phyloP scores from a whole-genome alignment of 2,113 vertebrate species.

The Dasyornis broadbenti region DNA sequence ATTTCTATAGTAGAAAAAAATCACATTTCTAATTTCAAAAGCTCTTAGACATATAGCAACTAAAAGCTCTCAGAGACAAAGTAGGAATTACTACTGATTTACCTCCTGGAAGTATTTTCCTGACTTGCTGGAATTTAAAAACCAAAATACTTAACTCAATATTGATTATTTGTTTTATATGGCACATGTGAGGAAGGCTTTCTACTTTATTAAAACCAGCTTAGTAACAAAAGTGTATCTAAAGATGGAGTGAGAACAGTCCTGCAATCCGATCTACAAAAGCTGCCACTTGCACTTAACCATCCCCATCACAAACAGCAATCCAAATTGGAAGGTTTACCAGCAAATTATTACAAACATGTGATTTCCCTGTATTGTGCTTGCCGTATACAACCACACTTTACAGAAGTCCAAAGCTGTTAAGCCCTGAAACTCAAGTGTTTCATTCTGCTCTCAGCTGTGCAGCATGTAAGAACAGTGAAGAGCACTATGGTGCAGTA shows the following conservation, averaged over 20 bases:
- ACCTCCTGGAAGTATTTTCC: not conserved
- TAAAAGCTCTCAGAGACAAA: not conserved
- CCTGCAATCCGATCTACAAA: not conserved
- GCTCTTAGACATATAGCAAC: not conserved
- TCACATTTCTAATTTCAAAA: not conserved
- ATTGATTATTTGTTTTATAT: not conserved
- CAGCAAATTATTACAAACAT: not conserved
- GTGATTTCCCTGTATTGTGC: not conserved
- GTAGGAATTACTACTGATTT: not conserved
- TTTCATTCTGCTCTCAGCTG: not conserved
- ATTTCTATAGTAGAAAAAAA: not conserved
- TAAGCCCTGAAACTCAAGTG: not conserved
- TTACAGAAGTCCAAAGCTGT: not conserved
- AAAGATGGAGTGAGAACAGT: not conserved
- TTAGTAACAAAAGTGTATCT: not conserved
- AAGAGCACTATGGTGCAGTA: accelerated
- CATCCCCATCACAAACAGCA: not conserved
- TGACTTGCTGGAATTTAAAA: not conserved
- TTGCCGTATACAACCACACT: not conserved
- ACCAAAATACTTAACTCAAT: not conserved
- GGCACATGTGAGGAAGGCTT: not conserved
- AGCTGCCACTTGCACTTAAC: not conserved
- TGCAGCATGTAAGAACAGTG: not conserved
- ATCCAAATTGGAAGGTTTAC: not conserved
- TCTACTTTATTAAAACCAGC: not conserved